A percentile compares a stretch with the other conserved stretches of the same genome.
These are phyloP conservation scores for Peucedramus taeniatus DNA, from an alignment of 2,113 vertebrate species.

Conservation along the genomic window DNA sequence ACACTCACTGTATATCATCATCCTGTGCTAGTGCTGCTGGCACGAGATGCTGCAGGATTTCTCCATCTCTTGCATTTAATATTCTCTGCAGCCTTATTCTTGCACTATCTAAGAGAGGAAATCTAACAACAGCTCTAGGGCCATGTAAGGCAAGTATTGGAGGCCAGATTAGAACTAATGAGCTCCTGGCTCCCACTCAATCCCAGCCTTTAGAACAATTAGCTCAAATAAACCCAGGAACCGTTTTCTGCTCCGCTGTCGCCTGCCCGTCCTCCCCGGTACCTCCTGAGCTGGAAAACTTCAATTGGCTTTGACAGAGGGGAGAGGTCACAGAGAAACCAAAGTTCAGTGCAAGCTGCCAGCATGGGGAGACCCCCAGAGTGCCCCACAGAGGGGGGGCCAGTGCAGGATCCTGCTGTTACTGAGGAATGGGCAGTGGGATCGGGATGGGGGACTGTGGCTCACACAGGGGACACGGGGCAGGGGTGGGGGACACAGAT, in stretches of 20 bases:
- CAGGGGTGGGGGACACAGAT: background rate
- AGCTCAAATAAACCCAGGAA: slow-evolving; percentile 6
- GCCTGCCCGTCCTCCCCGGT: background rate
- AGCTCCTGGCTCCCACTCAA: slow-evolving; percentile 41
- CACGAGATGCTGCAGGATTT: background rate
- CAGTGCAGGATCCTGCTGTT: background rate
- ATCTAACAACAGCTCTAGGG: background rate
- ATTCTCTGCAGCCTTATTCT: background rate
- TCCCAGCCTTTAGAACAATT: slow-evolving; percentile 17
- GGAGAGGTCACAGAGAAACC: background rate
- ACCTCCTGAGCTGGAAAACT: background rate
- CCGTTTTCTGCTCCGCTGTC: background rate
- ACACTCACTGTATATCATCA: background rate
- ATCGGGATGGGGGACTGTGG: background rate
- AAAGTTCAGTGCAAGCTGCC: background rate
- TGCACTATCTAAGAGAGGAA: background rate
- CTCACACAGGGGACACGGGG: background rate
- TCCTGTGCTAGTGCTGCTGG: background rate
- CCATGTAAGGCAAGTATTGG: background rate
- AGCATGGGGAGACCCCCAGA: background rate
- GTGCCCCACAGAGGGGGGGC: background rate
- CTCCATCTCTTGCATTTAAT: background rate
- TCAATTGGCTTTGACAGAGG: background rate
- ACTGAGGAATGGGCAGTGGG: accelerated
- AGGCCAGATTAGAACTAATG: slow-evolving; percentile 25